phyloP scores from a whole-genome alignment of 37 sponge, comb jelly and placozoan species.

The Tethya wilhelma region DNA sequence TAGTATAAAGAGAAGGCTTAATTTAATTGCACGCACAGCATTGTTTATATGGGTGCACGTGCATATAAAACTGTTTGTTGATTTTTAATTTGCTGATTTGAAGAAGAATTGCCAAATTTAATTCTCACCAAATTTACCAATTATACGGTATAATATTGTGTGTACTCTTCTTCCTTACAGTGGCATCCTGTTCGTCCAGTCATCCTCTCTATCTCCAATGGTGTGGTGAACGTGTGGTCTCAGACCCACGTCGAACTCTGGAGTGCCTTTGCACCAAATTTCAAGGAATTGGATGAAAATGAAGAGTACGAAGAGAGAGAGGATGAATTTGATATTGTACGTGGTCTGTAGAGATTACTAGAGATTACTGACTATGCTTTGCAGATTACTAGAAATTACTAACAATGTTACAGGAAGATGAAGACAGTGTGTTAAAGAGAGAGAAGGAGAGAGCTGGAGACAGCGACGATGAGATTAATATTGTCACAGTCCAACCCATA shows the following conservation, averaged over 20 bases:
- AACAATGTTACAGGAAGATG: slow-evolving; percentile 24
- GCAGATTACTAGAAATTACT: background rate
- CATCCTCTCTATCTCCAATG: slow-evolving; percentile 94
- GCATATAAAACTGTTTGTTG: background rate
- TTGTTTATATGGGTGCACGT: background rate
- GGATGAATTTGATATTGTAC: slow-evolving; percentile 95
- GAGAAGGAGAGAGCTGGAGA: slow-evolving; percentile 46
- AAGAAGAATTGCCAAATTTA: background rate
- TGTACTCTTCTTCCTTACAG: slow-evolving; percentile 8
- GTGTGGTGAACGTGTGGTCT: slow-evolving; percentile 95
- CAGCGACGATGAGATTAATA: slow-evolving; percentile 54
- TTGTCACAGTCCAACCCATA: slow-evolving; percentile 68
- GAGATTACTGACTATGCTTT: background rate
- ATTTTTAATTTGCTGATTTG: background rate
- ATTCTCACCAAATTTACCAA: too few relatives aligned
- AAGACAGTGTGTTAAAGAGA: slow-evolving; percentile 2
- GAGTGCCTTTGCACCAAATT: slow-evolving; percentile 99
- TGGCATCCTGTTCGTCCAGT: slow-evolving; percentile 98
- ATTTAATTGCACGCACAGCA: background rate
- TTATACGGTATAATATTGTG: background rate
- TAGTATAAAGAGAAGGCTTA: background rate
- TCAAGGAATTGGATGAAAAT: slow-evolving; percentile 98
- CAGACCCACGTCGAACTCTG: slow-evolving; percentile 92
- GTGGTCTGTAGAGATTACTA: background rate
- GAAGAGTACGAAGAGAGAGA: slow-evolving; percentile 95